Base-by-base conservation (phyloP, 2,113 vertebrate genomes). In the Perca flavescens region DNA sequence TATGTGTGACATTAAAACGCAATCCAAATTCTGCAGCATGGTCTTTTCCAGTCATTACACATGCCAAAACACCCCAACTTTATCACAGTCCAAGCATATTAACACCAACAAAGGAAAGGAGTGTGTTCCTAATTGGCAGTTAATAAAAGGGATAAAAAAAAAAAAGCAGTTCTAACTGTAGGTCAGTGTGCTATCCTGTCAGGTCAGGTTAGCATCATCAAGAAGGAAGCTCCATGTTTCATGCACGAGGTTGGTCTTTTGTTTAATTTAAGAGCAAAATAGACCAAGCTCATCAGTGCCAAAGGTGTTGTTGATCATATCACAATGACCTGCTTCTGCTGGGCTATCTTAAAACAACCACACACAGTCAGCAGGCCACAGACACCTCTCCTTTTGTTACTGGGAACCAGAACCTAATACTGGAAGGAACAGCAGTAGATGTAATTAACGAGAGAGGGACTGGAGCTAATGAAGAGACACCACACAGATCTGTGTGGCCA, bases 261-360 rank as follows among this genome's bases (percentile, higher is more conserved):
- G 74, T 75, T 85, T 47, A 88, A 53, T 77, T 50, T 53, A 60
- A 21, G 40, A 76, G 68, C 64, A 11, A 72, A 43, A 72, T 53
- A 64, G 50, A 54, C 43, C 17, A 19, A 53, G 69, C 13, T 77
- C 34, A 69, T 83, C 54, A 49, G 77, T 79, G 69, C 50, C 71
- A 83, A 49, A 80, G 54, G 67, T 89, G 86, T 76, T 79, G 74
- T 76, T 85, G 70, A 83, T 76, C 85, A 83, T 70, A 90, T 90
- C 71, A n/a, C 63, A 31, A 40, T 88, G 91, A 93, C 88, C 90
- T 84, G 84, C 64, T 87, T 87, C 47, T 86, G 53, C 11, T n/a
- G 17, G 50, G 25, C 49, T 77, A 65, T 63, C 68, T 81, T 79
- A 69, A 85, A 78, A 80, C 68, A 79, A 50, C 28, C 21, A 19